Evolutionary conservation across 2,113 vertebrate genomes (phyloP).

Genomic region (Carassius carassius): DNA sequence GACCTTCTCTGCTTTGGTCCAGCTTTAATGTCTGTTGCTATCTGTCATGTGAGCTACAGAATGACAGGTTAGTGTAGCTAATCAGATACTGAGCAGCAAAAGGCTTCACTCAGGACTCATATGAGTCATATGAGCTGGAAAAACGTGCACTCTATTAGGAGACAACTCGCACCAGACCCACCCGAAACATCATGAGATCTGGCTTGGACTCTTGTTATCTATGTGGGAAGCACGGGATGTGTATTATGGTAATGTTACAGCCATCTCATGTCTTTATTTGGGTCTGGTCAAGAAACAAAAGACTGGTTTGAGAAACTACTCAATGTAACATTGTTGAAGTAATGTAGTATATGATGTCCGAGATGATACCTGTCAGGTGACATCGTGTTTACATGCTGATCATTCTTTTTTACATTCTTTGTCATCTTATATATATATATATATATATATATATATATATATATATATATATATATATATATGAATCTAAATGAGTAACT

Average conservation of each 20-base stretch:
- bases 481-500: too few relatives aligned
- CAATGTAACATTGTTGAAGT: slow-evolving; percentile 6
- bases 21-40: neutral
- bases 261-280: neutral
- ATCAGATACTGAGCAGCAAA: slow-evolving; percentile 9
- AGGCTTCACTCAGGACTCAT: slow-evolving; percentile 3
- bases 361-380: neutral
- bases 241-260: slow-evolving; percentile 22
- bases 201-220: neutral
- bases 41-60: slow-evolving; percentile 45
- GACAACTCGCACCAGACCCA: neutral
- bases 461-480: too few relatives aligned
- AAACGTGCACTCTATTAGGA: slow-evolving; percentile 47
- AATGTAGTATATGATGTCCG: neutral
- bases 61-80: neutral
- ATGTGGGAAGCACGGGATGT: slow-evolving; percentile 39
- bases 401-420: neutral
- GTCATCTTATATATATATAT: too few relatives aligned
- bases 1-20: neutral
- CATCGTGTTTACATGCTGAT: neutral
- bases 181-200: slow-evolving; percentile 28
- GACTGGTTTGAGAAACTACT: neutral
- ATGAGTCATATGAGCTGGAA: slow-evolving; percentile 49
- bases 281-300: neutral
- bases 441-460: too few relatives aligned